These are phyloP conservation scores for Stenodema calcarata DNA, from an alignment of 2,888 invertebrate genomes.

Conservation along the genomic window DNA sequence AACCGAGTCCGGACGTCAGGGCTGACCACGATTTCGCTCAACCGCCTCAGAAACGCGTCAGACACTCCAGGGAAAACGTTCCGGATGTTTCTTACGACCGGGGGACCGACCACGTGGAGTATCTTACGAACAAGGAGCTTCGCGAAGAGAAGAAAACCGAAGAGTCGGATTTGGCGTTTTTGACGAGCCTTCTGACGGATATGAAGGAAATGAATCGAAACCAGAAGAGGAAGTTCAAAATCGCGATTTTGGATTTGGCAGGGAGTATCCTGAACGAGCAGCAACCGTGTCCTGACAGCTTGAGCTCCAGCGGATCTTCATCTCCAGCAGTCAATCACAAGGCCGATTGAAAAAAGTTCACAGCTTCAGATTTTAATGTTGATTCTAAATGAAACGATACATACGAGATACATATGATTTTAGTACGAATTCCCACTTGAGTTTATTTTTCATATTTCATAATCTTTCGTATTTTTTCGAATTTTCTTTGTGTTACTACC, in stretches of 20 bases:
- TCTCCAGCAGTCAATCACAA: background rate
- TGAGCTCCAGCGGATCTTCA: background rate
- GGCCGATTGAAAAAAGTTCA: background rate
- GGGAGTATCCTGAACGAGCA: conserved; percentile 6
- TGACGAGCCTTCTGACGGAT: conserved; percentile 3
- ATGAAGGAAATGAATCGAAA: conserved; percentile 18
- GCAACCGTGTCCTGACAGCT: background rate
- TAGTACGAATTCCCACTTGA: no score
- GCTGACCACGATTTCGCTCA: background rate
- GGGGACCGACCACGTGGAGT: background rate
- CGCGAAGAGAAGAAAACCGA: background rate
- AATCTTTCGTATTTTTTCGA: no score
- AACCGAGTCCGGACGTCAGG: background rate
- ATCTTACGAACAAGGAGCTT: background rate
- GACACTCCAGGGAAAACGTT: background rate
- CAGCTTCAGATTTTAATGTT: background rate
- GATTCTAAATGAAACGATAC: no score
- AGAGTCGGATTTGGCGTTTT: conserved; percentile 13
- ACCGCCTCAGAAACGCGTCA: background rate
- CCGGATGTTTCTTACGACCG: background rate
- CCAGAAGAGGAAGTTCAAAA: conserved; percentile 29
- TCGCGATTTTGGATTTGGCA: conserved; percentile 9
- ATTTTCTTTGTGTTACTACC: no score
- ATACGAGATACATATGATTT: no score
- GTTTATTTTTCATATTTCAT: no score